Evolutionary conservation across 1,140 invertebrate species (phyloP), one percentile per base, ranked within the genome.

Genomic region (Listronotus bonariensis): DNA sequence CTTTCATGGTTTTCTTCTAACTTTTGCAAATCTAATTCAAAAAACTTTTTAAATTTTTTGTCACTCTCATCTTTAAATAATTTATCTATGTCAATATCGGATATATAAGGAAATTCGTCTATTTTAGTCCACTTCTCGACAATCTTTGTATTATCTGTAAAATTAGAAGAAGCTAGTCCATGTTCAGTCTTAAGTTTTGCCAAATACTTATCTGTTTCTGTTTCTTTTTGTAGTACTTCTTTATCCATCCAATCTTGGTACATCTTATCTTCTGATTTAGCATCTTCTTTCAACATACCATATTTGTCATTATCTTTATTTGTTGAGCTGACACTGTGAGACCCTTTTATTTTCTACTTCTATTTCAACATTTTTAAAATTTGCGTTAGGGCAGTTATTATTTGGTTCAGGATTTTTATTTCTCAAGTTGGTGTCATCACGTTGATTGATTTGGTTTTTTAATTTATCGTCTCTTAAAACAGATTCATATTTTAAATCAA

Each of bases 21-120:
- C 12, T 53, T 54, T 17, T 42, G 38, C 18, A 62, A 43, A 7
- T 60, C 57, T 11, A 53, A 46, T 42, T 63, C 43, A 32, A 66
- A 66, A 20, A 70, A 72, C 43, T 72, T 65, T 10, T 74, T 61
- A 59, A 74, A 70, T 43, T 72, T 66, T 18, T 56, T 63, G 32
- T 70, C 63, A 34, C 41, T 56, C 10, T 69, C 63, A 41, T 70
- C 66, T 49, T 70, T 61, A 48, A 74, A 73, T 15, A 71, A 38
- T 18, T 67, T 42, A 20, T 73, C 68, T 18, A 72, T 65, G 42
- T 75, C 70, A 3, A 71, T 57, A 43, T 72, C 70, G 12, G 57
- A 65, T 38, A 74, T 49, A 46, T 68, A 63, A 31, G 72, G 67
- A 12, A 69, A 51, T 53, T 64, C 69, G 3, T 68, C 45, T 31